Conservation (phyloP, 1,140 invertebrate species). For the Agrilus planipennis region DNA sequence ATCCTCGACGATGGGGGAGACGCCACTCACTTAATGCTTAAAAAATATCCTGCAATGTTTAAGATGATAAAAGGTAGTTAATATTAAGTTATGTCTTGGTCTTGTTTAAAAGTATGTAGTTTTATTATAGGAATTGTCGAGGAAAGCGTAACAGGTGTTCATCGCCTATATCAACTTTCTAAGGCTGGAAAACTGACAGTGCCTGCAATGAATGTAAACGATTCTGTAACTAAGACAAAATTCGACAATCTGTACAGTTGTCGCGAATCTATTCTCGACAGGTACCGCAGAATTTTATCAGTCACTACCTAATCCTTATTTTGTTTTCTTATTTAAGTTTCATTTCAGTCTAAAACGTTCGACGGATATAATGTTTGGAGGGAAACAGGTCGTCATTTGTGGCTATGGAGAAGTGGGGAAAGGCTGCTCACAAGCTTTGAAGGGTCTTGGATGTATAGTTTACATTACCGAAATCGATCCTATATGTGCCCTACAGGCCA, state of each 20-base stretch:
- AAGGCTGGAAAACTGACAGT: constrained; percentile 89
- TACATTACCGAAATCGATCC: constrained; percentile 98
- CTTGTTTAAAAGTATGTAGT: too few relatives aligned
- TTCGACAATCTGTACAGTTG: constrained; percentile 95
- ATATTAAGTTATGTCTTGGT: neutral
- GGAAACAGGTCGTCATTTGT: constrained; percentile 92
- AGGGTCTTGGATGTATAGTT: constrained; percentile 86
- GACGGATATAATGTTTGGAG: constrained; percentile 97
- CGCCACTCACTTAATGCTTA: constrained; percentile 92
- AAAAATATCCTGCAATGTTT: constrained; percentile 91
- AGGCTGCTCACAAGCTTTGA: constrained; percentile 90
- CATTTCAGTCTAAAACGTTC: constrained; percentile 65
- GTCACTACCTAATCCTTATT: neutral
- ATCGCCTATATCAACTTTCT: constrained; percentile 90
- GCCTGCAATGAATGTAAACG: constrained; percentile 99
- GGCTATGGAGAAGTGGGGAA: constrained; percentile 98
- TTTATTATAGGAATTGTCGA: constrained; percentile 77
- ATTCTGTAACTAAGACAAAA: constrained; percentile 98
- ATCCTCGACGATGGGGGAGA: constrained; percentile 97
- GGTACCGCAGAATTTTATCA: constrained; percentile 43
- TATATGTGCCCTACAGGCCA: constrained; percentile 94
- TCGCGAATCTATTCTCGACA: constrained; percentile 77
- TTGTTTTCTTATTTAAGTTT: neutral
- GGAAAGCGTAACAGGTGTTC: constrained; percentile 95
- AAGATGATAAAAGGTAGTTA: constrained; percentile 82